Base-by-base conservation (phyloP, 1,140 invertebrate species). In the Atta colombica region DNA sequence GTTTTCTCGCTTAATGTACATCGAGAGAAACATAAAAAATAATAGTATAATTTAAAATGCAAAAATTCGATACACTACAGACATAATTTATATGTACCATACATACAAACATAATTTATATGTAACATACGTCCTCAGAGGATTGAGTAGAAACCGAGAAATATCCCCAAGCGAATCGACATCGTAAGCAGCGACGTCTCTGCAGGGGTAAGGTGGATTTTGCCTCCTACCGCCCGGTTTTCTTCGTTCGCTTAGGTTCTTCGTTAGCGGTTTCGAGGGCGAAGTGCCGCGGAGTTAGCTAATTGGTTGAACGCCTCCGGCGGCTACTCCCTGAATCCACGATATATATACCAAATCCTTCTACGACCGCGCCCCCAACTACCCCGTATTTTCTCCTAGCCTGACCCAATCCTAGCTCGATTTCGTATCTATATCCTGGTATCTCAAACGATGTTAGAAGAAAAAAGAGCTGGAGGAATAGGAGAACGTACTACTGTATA, bases 241-340 rank as follows among this genome's bases (percentile, higher is more conserved):
- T 91, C 90, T 90, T 87, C 84, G 35, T 85, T 91, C 87, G 81
- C 74, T 87, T 65, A 66, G 87, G 75, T 90, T 90, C 90, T 91
- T 91, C 90, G 90, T 91, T 91, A 91, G 77, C 87, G 88, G 85
- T 89, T 90, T 91, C 86, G 89, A 89, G 81, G 88, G 87, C 81
- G 84, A 92, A 92, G 86, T 84, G 60, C 88, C 85, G 77, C 84
- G 81, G 91, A 92, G 93, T 93, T 93, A 92, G 87, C 92, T 93
- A 93, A 93, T 93, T 93, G 92, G 92, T 93, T 93, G 89, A 92
- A 90, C 88, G 90, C 92, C 91, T 87, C 89, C 58, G 91, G 93
- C 92, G 87, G 87, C 77, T 88, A 87, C 87, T 89, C 80, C 63
- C 81, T 85, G 87, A 92, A 91, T 90, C 86, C 85, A 77, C 86